Base-by-base conservation (phyloP, 1,140 invertebrate species). In the Orius insidiosus region DNA sequence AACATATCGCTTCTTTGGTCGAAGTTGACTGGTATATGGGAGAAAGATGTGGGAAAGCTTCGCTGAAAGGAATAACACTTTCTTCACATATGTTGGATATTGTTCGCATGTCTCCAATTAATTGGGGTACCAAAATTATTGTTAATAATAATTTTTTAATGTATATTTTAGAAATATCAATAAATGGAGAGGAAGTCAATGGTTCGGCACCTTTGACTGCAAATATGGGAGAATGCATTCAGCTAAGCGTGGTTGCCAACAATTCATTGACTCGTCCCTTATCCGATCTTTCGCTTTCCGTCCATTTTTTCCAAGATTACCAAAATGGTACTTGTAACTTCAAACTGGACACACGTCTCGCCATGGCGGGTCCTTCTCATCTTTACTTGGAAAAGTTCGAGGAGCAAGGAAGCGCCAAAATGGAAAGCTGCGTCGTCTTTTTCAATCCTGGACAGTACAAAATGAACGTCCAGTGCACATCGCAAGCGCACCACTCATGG, bases 271-370 rank as follows among this genome's bases (percentile, higher is more conserved):
- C 73, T 57, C 66, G 74, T 56, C 70, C 78, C 41, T 59, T 85
- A 19, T 67, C 68, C 45, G 74, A 82, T 51, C 64, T 90, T 16
- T 73, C 71, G 39, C 65, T 90, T 5, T 76, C 74, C 5, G 70
- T 89, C 14, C 76, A 82, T 55, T 85, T 85, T 59, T 90, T 86
- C 63, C 87, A 92, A 64, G 87, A 92, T 62, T 81, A 88, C 63
- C 80, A 86, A 56, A 90, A 90, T 64, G 85, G 85, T 42, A 74
- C 77, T 37, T 72, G 74, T 50, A 86, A 85, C 64, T 85, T 85
- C 63, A 71, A 78, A 55, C 63, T 90, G 40, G 85, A 90, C 55
- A 86, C 80, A 24, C 71, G 81, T 55, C 65, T 89, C 36, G 80
- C 81, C n/a, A 78, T 79, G 35, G 77, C 80, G 47, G 87, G 86